phyloP scores from a whole-genome alignment of 64 coral and sea anemone species.

The Anthopleura sola region DNA sequence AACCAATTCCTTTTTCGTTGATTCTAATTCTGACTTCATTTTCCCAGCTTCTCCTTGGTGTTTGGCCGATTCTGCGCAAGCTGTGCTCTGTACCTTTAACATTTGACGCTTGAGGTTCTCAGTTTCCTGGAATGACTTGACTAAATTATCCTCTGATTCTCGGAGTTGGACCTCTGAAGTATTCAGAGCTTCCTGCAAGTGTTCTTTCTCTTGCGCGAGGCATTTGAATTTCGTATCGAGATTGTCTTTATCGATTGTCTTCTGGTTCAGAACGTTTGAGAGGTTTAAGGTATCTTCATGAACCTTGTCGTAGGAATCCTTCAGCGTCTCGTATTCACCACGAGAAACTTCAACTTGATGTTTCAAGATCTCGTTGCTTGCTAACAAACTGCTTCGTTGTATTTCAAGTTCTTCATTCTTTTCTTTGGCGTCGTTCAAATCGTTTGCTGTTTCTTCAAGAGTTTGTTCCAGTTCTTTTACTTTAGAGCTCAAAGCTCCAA shows the following conservation, averaged over 20 bases:
- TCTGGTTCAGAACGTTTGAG: neutral
- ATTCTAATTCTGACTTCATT: constrained; percentile 57
- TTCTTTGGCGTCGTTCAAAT: constrained; percentile 23
- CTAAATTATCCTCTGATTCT: constrained; percentile 42
- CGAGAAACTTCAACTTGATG: constrained; percentile 33
- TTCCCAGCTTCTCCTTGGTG: constrained; percentile 65
- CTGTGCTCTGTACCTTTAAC: constrained; percentile 70
- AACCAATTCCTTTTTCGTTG: constrained; percentile 51
- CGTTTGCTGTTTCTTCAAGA: constrained; percentile 1
- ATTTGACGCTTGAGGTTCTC: constrained; percentile 74
- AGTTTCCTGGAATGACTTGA: constrained; percentile 68
- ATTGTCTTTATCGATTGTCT: constrained; percentile 37
- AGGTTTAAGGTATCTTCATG: neutral
- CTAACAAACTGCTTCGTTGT: constrained; percentile 51
- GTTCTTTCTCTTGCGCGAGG: constrained; percentile 33
- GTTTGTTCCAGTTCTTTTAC: constrained; percentile 1
- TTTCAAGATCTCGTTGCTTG: constrained; percentile 53
- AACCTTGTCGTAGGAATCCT: neutral
- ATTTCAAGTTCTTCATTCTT: constrained; percentile 58
- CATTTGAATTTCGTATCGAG: constrained; percentile 34
- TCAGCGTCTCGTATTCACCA: neutral
- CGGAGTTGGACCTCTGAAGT: constrained; percentile 29
- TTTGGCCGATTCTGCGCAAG: constrained; percentile 66
- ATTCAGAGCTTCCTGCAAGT: constrained; percentile 7
- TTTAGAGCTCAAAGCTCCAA: constrained; percentile 14